Percentiles rank a stretch among this genome's conserved stretches.
Evolutionary conservation across 2,113 vertebrate genomes (phyloP).

Genomic region (Casuarius casuarius): DNA sequence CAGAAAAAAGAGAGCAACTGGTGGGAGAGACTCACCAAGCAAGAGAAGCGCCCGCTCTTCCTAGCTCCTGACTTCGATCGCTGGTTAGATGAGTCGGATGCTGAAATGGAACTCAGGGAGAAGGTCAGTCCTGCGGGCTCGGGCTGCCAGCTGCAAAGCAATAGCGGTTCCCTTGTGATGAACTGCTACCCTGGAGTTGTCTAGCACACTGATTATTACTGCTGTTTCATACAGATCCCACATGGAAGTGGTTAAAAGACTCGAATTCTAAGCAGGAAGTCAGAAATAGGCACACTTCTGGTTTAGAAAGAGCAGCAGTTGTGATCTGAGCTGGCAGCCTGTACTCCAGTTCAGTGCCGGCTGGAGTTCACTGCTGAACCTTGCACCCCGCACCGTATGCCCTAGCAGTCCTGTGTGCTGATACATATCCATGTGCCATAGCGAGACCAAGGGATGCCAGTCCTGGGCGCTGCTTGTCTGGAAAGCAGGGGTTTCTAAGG

Average conservation of each 20-base stretch:
- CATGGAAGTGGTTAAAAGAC: accelerated
- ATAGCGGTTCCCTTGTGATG: neutral
- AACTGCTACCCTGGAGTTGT: neutral
- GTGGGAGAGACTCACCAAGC: conserved; percentile 91
- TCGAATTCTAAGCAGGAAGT: neutral
- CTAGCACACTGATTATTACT: neutral
- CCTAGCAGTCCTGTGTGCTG: accelerated
- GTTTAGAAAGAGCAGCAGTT: neutral
- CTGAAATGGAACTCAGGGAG: conserved; percentile 92
- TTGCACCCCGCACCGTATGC: accelerated
- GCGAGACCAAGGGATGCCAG: accelerated
- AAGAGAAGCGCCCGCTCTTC: conserved; percentile 90
- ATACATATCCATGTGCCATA: neutral
- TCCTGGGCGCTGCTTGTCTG: neutral
- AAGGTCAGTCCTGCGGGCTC: conserved; percentile 78
- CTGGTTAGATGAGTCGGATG: conserved; percentile 96
- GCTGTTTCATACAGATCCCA: neutral
- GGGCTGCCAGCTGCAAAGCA: neutral
- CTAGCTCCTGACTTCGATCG: conserved; percentile 94
- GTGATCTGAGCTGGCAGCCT: neutral
- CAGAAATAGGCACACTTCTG: neutral
- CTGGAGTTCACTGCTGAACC: neutral
- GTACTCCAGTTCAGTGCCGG: neutral
- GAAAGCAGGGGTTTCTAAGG: neutral
- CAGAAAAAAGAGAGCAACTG: conserved; percentile 86